Evolutionary conservation across 2,797 vertebrate species (phyloP).

Genomic region (Rhynchotus rufescens): DNA sequence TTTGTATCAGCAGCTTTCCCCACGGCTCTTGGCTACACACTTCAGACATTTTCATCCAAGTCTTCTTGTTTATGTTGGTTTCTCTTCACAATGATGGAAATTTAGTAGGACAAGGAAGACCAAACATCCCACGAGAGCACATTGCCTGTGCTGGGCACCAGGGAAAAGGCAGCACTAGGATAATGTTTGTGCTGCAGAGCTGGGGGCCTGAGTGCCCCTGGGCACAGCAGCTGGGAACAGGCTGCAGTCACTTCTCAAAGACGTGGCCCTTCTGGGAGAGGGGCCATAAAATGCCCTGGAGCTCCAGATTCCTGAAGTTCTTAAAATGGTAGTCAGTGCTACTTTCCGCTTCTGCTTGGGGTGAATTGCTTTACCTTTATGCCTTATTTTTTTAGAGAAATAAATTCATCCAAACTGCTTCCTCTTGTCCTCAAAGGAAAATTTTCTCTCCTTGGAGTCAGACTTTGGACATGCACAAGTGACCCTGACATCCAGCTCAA

Average conservation of each 20-base stretch:
- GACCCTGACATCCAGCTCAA: background rate
- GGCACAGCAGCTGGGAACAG: background rate
- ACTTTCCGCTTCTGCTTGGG: background rate
- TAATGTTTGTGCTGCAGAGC: background rate
- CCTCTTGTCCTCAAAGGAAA: background rate
- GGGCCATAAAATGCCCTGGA: background rate
- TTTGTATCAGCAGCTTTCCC: background rate
- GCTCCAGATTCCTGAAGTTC: background rate
- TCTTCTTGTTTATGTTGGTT: background rate
- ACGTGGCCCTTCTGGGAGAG: background rate
- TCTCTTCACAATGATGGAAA: background rate
- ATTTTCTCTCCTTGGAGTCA: background rate
- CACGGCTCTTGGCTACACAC: accelerated
- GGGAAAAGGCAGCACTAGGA: background rate
- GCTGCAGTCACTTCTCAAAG: background rate
- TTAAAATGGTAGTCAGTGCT: background rate
- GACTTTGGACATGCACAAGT: background rate
- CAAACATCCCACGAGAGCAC: background rate
- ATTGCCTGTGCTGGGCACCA: background rate
- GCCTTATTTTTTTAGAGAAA: background rate
- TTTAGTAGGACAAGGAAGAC: background rate
- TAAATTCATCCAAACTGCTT: background rate
- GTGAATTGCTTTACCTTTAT: conserved; percentile 11
- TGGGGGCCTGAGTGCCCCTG: background rate
- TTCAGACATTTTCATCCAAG: background rate